Percentiles rank a stretch among this genome's conserved stretches.
phyloP scores from a whole-genome alignment of 2,113 vertebrate species.

The Geococcyx californianus region DNA sequence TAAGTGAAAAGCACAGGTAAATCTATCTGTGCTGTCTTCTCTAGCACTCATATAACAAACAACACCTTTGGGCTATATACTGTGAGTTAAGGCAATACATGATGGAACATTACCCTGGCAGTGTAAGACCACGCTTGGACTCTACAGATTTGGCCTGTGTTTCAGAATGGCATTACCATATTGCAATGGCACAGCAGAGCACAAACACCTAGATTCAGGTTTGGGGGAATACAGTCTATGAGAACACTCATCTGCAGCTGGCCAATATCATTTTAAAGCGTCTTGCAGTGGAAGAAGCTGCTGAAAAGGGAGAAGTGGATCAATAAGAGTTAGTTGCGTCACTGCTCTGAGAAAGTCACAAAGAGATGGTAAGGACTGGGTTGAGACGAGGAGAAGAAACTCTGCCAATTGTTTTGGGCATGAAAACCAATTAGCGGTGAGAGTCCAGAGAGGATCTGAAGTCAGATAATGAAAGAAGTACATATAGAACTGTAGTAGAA shows the following conservation, averaged over 20 bases:
- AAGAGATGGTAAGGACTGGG: neutral
- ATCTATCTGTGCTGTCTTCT: neutral
- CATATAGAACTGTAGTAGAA: neutral
- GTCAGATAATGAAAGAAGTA: neutral
- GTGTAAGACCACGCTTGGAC: neutral
- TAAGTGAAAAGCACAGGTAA: neutral
- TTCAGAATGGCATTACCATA: neutral
- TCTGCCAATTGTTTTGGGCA: neutral
- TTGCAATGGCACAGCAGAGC: neutral
- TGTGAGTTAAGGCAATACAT: neutral
- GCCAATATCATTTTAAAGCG: neutral
- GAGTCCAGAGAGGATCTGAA: neutral
- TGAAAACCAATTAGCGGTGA: neutral
- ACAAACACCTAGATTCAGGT: neutral
- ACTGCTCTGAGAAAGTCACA: neutral
- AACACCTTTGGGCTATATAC: neutral
- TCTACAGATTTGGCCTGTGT: fast-evolving
- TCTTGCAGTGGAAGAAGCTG: neutral
- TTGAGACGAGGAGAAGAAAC: neutral
- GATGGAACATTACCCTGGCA: neutral
- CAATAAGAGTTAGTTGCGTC: neutral
- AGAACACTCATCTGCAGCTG: neutral
- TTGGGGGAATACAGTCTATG: neutral
- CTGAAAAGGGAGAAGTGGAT: neutral
- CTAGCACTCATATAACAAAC: neutral